Percentiles rank a stretch among this genome's conserved stretches.
phyloP scores from a whole-genome alignment of 2,797 vertebrate genomes.

The Eidolon dupreanum region DNA sequence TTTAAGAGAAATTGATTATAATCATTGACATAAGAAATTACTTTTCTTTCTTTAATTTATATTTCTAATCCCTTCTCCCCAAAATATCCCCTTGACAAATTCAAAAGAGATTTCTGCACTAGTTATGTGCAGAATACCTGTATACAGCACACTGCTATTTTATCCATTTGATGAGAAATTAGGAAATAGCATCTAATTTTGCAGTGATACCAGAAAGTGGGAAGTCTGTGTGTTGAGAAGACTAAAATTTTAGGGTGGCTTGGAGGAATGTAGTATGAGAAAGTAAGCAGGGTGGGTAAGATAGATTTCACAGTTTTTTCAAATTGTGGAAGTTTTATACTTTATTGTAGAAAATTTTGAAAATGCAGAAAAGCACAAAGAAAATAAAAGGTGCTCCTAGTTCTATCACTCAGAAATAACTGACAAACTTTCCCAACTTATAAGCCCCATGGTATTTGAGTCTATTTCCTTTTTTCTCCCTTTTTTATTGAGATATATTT shows the following conservation, averaged over 20 bases:
- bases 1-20: conserved; percentile 25
- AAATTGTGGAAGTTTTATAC: background rate
- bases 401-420: background rate
- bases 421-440: background rate
- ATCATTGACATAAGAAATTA: background rate
- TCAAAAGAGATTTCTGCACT: background rate
- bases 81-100: conserved; percentile 11
- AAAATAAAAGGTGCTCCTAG: background rate
- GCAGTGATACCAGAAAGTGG: background rate
- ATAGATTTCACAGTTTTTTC: background rate
- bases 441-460: background rate
- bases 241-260: background rate
- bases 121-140: background rate
- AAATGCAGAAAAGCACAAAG: conserved; percentile 17
- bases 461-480: background rate
- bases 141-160: background rate
- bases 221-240: background rate
- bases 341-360: conserved; percentile 11
- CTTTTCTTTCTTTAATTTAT: conserved; percentile 23
- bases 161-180: background rate
- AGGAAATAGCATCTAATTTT: background rate
- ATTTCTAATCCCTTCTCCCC: conserved; percentile 1
- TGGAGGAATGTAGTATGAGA: background rate
- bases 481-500: background rate
- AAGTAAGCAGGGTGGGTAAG: background rate